Base-by-base conservation (phyloP, 1,140 invertebrate species). In the Trinorchestia longiramus region DNA sequence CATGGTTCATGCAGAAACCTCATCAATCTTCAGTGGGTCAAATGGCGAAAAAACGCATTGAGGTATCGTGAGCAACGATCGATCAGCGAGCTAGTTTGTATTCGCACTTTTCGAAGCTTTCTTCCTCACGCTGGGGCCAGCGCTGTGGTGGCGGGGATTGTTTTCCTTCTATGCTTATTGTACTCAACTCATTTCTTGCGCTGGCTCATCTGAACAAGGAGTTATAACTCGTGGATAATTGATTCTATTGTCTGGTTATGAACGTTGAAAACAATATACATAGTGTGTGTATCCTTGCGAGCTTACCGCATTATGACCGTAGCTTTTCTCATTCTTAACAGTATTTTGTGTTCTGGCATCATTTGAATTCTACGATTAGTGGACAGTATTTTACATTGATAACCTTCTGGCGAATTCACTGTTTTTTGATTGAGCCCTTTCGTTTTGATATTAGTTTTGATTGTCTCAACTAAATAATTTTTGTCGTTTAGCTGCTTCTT, bases 1-100 rank as follows among this genome's bases (percentile, higher is more conserved):
- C 41, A 94, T 94, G 92, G 43, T 47, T 94, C 92, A 94, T 94
- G 92, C 92, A 94, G 92, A 42, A 45, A 19, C 44, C 44, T 47
- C 92, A 94, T 94, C 92, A 94, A 94, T 94, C 92, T 94, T 94
- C 92, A 45, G 44, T 94, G 44, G 92, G 92, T 94, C 92, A 94
- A 94, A 44, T 94, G 92, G 44, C 43, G 40, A 94, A 94, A 94
- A 94, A 94, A 94, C 62, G 88, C 88, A 90, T 90, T 43, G 88
- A 90, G 88, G 88, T 90, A 43, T 43, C 88, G 88, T 90, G 88
- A 42, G 88, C 43, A 42, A 0, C 88, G 88, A 90, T 90, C 88
- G 88, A 90, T 90, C 88, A 90, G 11, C 41, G 4, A 11, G 88
- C 88, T 42, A 90, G 88, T 90, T 90, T 41, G n/a, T 41, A 41